Evolutionary conservation across 2,888 invertebrate genomes (phyloP), one percentile per base, ranked within the genome.

Genomic region (Protonemura montana): DNA sequence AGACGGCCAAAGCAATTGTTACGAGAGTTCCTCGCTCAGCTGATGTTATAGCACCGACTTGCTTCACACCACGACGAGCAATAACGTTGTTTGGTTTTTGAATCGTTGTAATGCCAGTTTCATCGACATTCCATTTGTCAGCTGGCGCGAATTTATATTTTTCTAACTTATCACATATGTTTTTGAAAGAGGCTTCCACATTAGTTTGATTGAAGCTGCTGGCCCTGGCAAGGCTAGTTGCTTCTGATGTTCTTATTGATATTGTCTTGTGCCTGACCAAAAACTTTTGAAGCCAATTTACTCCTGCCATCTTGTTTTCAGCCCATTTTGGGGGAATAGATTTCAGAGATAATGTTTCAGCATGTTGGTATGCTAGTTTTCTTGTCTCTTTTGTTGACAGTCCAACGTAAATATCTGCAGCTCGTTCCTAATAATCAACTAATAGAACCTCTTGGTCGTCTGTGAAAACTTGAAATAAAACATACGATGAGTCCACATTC

Each of bases 101-200:
- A 7, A 86, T 86, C n/a, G 87, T 87, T 27, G 87, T 86, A 13
- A 87, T 82, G 6, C 87, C 87, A 13, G 87, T 87, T 78, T 87
- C 85, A 78, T 87, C 87, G n/a, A 87, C 82, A 84, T 87, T 87
- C 82, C 83, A 87, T n/a, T 87, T 82, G n/a, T 86, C 85, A 16
- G 76, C 41, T 59, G 80, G 84, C 80, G 41, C n/a, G 76, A 87
- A 86, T 41, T 87, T 84, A 42, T 86, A 59, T 82, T 82, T 85
- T 0, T 87, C 85, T 35, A 86, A 41, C 16, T 85, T 85, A 42
- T 42, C 16, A 27, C 80, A 78, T 10, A 87, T 76, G 82, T 87
- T 87, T n/a, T 85, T 84, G 85, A 85, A 92, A 78, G 93, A 93
- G 0, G 94, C 93, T 87, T 93, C 91, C 82, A 94, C 91, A 87